Evolutionary conservation across 2,797 vertebrate species (phyloP).

Genomic region (Malacoctenus gilli): DNA sequence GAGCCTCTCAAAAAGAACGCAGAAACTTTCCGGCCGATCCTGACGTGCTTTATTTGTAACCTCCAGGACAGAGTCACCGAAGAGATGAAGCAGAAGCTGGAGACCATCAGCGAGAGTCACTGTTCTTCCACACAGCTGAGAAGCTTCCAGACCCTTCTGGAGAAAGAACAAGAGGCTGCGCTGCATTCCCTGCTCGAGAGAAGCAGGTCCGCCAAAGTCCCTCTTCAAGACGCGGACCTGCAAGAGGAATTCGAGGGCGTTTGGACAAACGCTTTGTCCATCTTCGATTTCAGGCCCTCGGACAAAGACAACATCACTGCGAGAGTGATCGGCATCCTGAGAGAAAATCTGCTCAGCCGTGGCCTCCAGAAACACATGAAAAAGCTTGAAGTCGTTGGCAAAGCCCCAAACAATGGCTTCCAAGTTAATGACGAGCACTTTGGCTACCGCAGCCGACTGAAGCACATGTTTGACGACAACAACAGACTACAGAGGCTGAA

Average conservation of each 20-base stretch:
- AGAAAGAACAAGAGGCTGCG: conserved; percentile 66
- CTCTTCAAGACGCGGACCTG: conserved; percentile 64
- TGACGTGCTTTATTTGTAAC: conserved; percentile 58
- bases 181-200: conserved; percentile 60
- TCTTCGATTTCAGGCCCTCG: conserved; percentile 67
- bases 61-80: conserved; percentile 59
- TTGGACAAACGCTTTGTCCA: conserved; percentile 72
- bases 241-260: conserved; percentile 75
- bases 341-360: conserved; percentile 66
- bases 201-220: conserved; percentile 55
- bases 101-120: conserved; percentile 58
- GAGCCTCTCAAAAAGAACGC: conserved; percentile 54
- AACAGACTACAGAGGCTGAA: conserved; percentile 61
- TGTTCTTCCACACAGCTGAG: conserved; percentile 65
- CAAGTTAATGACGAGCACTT: conserved; percentile 72
- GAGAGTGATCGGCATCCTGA: conserved; percentile 67
- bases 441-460: conserved; percentile 75
- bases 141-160: conserved; percentile 63
- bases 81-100: conserved; percentile 56
- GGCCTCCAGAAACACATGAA: conserved; percentile 71
- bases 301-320: conserved; percentile 66
- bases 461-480: conserved; percentile 75
- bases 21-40: conserved; percentile 62
- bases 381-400: conserved; percentile 45
- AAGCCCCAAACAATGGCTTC: conserved; percentile 50